Evolutionary conservation across 2,888 invertebrate species (phyloP), one percentile per base, ranked within the genome.

Genomic region (Philhelius pedissequus): DNA sequence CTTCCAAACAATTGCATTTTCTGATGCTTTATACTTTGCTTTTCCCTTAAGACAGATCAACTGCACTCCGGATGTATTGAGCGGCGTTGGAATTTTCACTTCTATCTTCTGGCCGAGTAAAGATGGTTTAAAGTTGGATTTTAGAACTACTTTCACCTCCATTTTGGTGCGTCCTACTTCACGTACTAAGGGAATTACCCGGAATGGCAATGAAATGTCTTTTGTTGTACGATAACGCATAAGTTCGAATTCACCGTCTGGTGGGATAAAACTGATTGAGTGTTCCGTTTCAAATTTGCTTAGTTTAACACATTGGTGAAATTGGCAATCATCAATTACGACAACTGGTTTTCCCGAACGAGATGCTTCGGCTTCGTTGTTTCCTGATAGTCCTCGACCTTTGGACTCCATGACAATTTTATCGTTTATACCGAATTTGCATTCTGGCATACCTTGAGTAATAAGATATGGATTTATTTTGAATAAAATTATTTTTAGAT

Each of bases 171-270:
- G 96, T 0, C 99, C 99, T 3, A 98, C 98, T 92, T 99, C 99
- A 0, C 99, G 94, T 0, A 99, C 99, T 45, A 99, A 92, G 0
- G 99, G 99, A 90, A 99, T 99, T 82, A 99, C 99, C 87, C 99
- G 96, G 94, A 99, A 99, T 87, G 99, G 99, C 87, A 99, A 93
- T 62, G 99, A 99, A 90, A 99, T 99, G 93, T 99, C 99, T 92
- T 99, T 99, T 22, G 99, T 99, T 71, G 99, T 99, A 84, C 99
- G 96, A 92, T 99, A 99, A 95, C 98, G 96, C 99, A 99, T 99
- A 35, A 99, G 94, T 92, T 99, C 99, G 90, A 99, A 99, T 93
- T 99, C 99, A 56, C 99, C 99, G 92, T 99, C 99, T 0, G 99
- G 99, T 79, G 99, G 99, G 90, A 99, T 99, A 93, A 99, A 99